phyloP scores from a whole-genome alignment of 1,140 invertebrate species.

The Rhagoletis pomonella region DNA sequence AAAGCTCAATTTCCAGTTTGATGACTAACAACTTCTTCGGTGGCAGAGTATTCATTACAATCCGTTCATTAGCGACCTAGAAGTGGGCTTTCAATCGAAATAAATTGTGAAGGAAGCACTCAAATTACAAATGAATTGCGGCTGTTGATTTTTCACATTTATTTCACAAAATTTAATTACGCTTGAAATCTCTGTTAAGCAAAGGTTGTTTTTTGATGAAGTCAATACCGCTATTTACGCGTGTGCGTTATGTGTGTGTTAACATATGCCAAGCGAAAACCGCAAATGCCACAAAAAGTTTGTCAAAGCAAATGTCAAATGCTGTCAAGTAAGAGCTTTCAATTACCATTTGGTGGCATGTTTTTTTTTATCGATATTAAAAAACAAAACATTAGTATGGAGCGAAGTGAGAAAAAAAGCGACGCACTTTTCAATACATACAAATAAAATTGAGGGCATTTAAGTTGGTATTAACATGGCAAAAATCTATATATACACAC shows the following conservation, averaged over 20 bases:
- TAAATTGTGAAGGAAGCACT: background rate
- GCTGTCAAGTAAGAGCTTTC: background rate
- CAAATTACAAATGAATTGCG: background rate
- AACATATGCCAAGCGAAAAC: background rate
- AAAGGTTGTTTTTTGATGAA: no score
- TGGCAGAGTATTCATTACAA: no score
- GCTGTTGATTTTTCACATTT: background rate
- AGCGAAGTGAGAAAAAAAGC: background rate
- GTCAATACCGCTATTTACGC: no score
- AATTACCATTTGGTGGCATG: background rate
- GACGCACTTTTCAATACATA: background rate
- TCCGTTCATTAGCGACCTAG: no score
- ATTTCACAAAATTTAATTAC: no score
- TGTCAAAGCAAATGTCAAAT: conserved; percentile 6
- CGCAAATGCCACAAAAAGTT: background rate
- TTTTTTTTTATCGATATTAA: background rate
- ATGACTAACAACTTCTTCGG: no score
- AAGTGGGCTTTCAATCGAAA: no score
- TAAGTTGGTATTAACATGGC: background rate
- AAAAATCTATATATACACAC: background rate
- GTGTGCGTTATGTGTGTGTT: no score
- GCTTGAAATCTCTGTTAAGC: no score
- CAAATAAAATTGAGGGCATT: background rate
- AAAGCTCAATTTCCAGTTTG: no score
- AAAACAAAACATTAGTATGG: background rate